These are phyloP conservation scores for Xenopus laevis DNA, from an alignment of 2,113 vertebrate species.

Conservation along the genomic window DNA sequence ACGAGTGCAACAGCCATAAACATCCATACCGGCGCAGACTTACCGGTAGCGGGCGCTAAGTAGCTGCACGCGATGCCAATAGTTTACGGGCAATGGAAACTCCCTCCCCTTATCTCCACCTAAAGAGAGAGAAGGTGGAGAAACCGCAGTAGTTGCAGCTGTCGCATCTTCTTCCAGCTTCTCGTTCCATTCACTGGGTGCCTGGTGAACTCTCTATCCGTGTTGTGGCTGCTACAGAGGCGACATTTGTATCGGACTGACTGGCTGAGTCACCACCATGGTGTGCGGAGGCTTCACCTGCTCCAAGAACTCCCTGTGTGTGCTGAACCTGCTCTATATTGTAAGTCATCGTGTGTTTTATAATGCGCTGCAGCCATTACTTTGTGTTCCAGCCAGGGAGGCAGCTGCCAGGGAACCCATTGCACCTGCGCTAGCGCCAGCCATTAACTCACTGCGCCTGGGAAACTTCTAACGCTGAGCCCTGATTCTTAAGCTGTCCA, in stretches of 20 bases:
- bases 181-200: conserved; percentile 41
- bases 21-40: background rate
- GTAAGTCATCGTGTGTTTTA: conserved; percentile 59
- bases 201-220: too few species aligned
- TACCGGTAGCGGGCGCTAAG: conserved; percentile 2
- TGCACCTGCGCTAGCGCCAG: too few species aligned
- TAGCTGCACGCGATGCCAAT: background rate
- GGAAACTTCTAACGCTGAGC: too few species aligned
- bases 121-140: background rate
- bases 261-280: conserved; percentile 56
- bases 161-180: too few species aligned
- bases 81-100: too few species aligned
- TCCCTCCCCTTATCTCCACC: background rate
- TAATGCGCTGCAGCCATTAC: background rate
- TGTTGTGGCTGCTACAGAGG: background rate
- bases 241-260: background rate
- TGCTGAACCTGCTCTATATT: conserved; percentile 78
- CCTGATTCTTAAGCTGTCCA: too few species aligned
- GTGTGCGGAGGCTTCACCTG: conserved; percentile 78
- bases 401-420: too few species aligned
- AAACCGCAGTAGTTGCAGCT: conserved; percentile 10
- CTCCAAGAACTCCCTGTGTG: conserved; percentile 76
- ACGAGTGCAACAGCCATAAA: too few species aligned
- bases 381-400: too few species aligned
- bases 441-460: too few species aligned